Evolutionary conservation across 2,113 vertebrate genomes (phyloP), one percentile per base, ranked within the genome.

Genomic region (Hemibates koningsi): DNA sequence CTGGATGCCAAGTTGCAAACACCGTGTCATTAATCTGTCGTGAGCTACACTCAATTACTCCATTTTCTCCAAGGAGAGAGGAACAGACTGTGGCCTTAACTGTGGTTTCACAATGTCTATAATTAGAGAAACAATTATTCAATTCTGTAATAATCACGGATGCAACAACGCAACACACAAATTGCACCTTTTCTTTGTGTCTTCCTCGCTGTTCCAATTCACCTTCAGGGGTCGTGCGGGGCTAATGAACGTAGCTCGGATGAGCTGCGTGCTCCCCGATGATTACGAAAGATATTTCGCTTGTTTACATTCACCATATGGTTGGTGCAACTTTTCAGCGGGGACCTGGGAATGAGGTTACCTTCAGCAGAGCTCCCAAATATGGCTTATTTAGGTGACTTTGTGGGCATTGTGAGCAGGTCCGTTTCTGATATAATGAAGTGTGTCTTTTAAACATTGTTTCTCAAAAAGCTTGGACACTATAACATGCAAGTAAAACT

Each of bases 261-360:
- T 79, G 80, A 63, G 86, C 89, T 87, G 34, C 90, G 45, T 4
- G 80, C 81, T 94, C 92, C 91, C 93, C 2, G 5, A 13, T 83
- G 92, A 71, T 57, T 83, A 24, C 29, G 41, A 66, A 78, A 78
- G 86, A 92, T 91, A 91, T 93, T 86, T 86, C 32, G 81, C 79
- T 86, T 88, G 90, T 94, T 94, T 90, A 93, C 92, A 84, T 90
- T 83, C 82, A 86, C 93, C 93, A 94, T 94, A 94, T 94, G 93
- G 87, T 81, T 81, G 24, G 36, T 78, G 71, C 41, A 63, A 83
- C 79, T 59, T 90, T 61, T 54, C 80, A 88, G 19, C 10, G n/a
- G 91, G 79, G 84, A 88, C 14, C 38, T n/a, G 61, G 63, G 89
- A 87, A 93, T 80, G 61, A 57, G 76, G 90, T 90, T 92, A 90